phyloP scores from a whole-genome alignment of 2,113 vertebrate species.

The Delphinus delphis region DNA sequence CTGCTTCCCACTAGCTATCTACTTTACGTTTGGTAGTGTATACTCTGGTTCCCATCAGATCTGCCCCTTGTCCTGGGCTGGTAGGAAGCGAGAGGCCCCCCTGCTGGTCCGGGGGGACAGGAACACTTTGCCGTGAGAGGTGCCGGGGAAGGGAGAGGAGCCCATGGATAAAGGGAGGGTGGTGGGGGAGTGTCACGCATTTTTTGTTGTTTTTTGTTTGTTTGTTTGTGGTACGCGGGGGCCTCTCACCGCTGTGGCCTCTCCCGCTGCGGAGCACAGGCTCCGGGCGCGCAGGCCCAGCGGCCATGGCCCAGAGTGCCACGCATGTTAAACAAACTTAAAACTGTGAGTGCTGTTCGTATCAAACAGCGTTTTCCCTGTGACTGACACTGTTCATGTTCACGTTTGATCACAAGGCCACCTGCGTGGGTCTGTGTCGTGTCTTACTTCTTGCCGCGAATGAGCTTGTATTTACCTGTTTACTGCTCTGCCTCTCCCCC shows the following conservation, averaged over 20 bases:
- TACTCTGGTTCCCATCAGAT: neutral
- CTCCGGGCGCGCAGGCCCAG: too few relatives aligned
- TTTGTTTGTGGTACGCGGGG: too few relatives aligned
- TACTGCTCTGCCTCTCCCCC: neutral
- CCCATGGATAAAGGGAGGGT: neutral
- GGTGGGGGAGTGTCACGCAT: too few relatives aligned
- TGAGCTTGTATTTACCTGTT: neutral
- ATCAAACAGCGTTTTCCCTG: neutral
- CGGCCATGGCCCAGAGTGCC: too few relatives aligned
- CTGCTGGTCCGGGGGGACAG: neutral
- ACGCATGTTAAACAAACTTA: neutral
- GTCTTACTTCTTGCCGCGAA: neutral
- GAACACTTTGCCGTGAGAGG: rapidly evolving
- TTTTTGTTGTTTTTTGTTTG: neutral
- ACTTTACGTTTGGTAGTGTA: too few relatives aligned
- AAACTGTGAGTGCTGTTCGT: neutral
- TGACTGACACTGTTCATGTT: neutral
- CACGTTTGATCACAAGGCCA: neutral
- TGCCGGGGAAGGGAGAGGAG: neutral
- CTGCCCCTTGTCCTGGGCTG: neutral
- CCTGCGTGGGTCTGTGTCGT: neutral
- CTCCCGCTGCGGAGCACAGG: too few relatives aligned
- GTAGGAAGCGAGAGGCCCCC: neutral
- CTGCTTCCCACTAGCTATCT: too few relatives aligned
- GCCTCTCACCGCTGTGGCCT: too few relatives aligned